Evolutionary conservation across 2,797 vertebrate genomes (phyloP).

Genomic region (Emys orbicularis): DNA sequence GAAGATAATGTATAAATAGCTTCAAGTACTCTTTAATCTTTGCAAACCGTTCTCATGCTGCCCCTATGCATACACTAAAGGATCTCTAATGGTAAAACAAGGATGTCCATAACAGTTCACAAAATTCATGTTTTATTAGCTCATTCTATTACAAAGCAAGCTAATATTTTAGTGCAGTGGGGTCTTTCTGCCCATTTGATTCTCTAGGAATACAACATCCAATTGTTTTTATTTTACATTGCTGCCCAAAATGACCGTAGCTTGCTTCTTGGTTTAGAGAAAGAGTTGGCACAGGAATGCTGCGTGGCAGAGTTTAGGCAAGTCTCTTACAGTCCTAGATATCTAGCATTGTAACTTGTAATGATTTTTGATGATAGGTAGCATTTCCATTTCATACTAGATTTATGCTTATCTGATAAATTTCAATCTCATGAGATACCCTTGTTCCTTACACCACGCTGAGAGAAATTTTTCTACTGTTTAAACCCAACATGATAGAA

Average conservation of each 20-base stretch:
- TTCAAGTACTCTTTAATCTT: background rate
- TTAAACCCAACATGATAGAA: too few relatives aligned
- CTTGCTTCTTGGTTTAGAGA: background rate
- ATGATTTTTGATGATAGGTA: background rate
- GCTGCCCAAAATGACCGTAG: background rate
- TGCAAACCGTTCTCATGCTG: background rate
- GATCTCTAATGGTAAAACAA: background rate
- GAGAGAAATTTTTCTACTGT: background rate
- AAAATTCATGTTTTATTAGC: background rate
- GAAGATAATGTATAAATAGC: background rate
- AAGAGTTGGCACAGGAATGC: background rate
- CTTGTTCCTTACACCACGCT: background rate
- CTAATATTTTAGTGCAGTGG: background rate
- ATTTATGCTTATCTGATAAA: background rate
- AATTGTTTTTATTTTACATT: background rate
- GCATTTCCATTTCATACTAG: background rate
- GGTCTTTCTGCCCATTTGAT: background rate
- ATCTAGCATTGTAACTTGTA: background rate
- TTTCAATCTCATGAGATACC: background rate
- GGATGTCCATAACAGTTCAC: background rate
- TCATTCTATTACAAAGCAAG: background rate
- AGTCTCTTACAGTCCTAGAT: background rate
- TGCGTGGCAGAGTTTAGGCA: background rate
- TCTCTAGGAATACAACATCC: background rate
- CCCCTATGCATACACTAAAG: background rate